A percentile compares a stretch with the other conserved stretches of the same genome.
Conservation (phyloP, 2,113 vertebrate species). For the Apus apus region DNA sequence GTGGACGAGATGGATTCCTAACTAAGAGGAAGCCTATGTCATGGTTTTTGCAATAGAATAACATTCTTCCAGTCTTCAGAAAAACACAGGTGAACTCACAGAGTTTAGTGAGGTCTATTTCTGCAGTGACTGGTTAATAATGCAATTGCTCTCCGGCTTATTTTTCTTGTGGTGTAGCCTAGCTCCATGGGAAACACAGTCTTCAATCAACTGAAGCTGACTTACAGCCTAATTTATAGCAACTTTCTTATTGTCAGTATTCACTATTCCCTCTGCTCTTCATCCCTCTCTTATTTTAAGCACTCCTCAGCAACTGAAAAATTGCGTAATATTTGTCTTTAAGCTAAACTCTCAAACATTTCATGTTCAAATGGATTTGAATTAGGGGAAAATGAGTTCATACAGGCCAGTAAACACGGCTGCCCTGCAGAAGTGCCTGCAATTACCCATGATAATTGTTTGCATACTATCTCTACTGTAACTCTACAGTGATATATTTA, state of each 20-base stretch:
- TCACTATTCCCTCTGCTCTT: not conserved
- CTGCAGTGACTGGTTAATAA: not conserved
- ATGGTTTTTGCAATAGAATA: not conserved
- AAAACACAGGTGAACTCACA: not conserved
- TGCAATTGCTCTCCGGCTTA: not conserved
- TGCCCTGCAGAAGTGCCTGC: slow-evolving; percentile 17
- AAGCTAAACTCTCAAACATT: not conserved
- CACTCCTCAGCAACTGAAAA: not conserved
- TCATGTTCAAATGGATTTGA: not conserved
- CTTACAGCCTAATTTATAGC: not conserved
- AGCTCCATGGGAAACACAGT: not conserved
- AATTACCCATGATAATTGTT: slow-evolving; percentile 31
- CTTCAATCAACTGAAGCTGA: not conserved
- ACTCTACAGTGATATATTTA: slow-evolving; percentile 46
- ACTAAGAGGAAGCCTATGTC: not conserved
- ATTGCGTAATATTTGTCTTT: not conserved
- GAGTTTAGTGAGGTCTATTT: not conserved
- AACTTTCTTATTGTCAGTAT: not conserved
- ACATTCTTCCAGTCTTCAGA: not conserved
- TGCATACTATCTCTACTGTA: slow-evolving; percentile 48
- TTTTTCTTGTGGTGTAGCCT: not conserved
- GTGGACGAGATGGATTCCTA: not conserved
- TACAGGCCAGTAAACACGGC: not conserved
- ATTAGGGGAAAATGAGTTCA: not conserved
- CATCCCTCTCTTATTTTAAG: not conserved